Evolutionary conservation across 2,888 invertebrate species (phyloP), one percentile per base, ranked within the genome.

Genomic region (Acronicta aceris): DNA sequence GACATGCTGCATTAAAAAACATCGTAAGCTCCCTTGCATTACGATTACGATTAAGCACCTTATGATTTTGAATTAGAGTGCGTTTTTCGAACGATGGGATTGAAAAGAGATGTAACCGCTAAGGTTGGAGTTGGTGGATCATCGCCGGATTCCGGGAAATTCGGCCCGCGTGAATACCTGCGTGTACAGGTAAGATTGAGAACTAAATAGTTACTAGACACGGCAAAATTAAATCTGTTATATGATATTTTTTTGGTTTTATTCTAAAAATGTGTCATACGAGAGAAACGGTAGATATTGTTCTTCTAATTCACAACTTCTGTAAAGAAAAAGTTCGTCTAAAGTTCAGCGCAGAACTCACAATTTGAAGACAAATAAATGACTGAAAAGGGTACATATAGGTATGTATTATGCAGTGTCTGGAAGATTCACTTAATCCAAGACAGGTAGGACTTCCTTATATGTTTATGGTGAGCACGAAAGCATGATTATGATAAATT

Each of bases 131-230:
- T 88, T 90, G 88, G 86, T 83, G 93, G 94, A 94, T 94, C 94
- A 94, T 94, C 94, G 93, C 89, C 54, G 89, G 93, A 94, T 94
- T 94, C 94, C 92, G 88, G 93, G 94, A 94, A 94, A 94, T 93
- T 94, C 89, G 91, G 90, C 89, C 87, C 93, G 92, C 92, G 88
- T 93, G 89, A 91, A 93, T 94, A 94, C 94, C 94, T 94, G 94
- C 90, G 83, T 83, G 85, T 89, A 91, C 93, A 93, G 93, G 94
- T 94, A 93, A 87, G 71, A 63, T 66, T 60, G 59, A 50, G 65
- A 40, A n/a, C 45, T 65, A 59, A 16, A 62, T 84, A 81, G n/a
- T 30, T 60, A 36, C n/a, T 85, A 89, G 89, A 89, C 60, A 61
- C 21, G 87, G 49, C 85, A 68, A 36, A 9, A 58, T 43, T 8